Base-by-base conservation (phyloP, 2,797 vertebrate genomes). In the Hypotaenidia philippensis region DNA sequence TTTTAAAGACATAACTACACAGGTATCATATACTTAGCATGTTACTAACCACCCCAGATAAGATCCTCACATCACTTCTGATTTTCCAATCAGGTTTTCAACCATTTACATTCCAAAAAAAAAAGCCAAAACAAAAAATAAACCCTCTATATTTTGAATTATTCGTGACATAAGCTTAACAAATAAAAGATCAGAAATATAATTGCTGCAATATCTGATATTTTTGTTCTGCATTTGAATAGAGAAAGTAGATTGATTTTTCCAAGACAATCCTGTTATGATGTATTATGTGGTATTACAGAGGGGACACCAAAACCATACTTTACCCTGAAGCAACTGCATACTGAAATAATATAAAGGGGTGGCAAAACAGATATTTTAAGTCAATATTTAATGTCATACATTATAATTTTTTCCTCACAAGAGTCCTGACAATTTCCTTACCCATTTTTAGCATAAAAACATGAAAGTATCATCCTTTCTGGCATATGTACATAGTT, bases 141-240 rank as follows among this genome's bases (percentile, higher is more conserved):
- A 49, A 22, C 21, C 23, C 89, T 94, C 97, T 97, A 90, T 95
- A 74, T 96, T 96, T 97, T 96, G 76, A 93, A 97, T 88, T 97
- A 96, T 97, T 96, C 36, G 55, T 63, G 55, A 83, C 83, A 92
- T 89, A 90, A 90, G 77, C 88, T 95, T 97, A 97, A 95, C 83
- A 97, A 97, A 78, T 92, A 87, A 96, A 96, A 97, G 89, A 96
- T 98, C 96, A 98, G 97, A 98, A 98, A 98, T 97, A 94, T 96
- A 98, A 98, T 98, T 97, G 97, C 92, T 97, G 97, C 60, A 93
- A 98, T 97, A 98, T 97, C 96, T 98, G 98, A 98, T 96, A 97
- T 97, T 97, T 98, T 98, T 95, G 83, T 74, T 50, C 44, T 8
- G 0, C 9, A 49, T 92, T 97, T 97, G 94, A 93, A 97, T 92